A percentile compares a stretch with the other conserved stretches of the same genome.
phyloP scores from a whole-genome alignment of 1,140 invertebrate genomes.

The Platorchestia sp. region DNA sequence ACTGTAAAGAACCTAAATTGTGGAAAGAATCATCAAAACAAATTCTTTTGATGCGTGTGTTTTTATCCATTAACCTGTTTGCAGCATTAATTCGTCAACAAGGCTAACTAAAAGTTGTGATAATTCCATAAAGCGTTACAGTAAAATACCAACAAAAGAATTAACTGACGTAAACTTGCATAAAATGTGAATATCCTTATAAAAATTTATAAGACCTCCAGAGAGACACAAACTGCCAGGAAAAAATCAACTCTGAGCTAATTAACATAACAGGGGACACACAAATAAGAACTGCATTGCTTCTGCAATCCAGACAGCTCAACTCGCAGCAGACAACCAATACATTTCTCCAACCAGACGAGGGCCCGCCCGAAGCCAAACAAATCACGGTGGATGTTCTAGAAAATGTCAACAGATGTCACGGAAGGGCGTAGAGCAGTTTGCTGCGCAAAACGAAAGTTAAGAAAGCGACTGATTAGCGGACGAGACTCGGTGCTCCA shows the following conservation, averaged over 20 bases:
- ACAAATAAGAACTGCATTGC: neutral
- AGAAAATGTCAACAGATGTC: neutral
- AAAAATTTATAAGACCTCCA: neutral
- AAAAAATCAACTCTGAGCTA: neutral
- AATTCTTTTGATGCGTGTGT: neutral
- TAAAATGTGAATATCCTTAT: neutral
- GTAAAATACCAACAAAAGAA: neutral
- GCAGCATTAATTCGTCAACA: neutral
- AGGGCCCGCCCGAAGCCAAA: neutral
- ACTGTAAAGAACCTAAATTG: neutral
- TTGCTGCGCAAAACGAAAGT: constrained; percentile 9
- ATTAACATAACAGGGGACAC: neutral
- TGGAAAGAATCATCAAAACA: neutral
- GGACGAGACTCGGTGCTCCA: constrained; percentile 18
- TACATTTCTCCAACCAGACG: neutral
- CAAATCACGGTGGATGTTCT: neutral
- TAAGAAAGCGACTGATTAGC: constrained; percentile 45
- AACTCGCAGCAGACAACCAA: neutral
- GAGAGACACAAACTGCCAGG: neutral
- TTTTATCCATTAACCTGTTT: neutral
- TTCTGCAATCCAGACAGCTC: neutral
- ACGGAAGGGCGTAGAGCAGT: neutral
- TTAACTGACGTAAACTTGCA: neutral
- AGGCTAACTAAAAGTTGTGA: too few species aligned
- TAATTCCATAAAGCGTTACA: too few species aligned